phyloP scores from a whole-genome alignment of 2,113 vertebrate genomes.

The Cettia cetti region DNA sequence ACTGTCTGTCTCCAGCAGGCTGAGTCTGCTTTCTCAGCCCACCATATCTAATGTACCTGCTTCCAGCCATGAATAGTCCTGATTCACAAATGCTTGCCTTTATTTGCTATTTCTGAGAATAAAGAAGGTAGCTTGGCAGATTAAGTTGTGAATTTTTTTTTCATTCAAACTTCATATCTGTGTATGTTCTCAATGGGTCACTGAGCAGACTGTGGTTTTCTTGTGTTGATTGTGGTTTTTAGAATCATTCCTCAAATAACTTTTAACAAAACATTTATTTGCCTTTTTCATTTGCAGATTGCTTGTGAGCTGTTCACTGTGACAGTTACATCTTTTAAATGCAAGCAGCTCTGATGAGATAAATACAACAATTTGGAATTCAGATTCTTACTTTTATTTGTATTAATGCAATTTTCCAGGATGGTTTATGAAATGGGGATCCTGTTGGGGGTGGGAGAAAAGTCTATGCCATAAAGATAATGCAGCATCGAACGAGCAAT shows the following conservation, averaged over 20 bases:
- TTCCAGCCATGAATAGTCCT: constrained; percentile 15
- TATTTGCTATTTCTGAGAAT: constrained; percentile 19
- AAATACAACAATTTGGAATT: constrained; percentile 35
- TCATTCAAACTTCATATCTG: constrained; percentile 15
- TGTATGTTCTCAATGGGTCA: constrained; percentile 28
- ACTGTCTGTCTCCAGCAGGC: constrained; percentile 50
- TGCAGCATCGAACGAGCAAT: constrained; percentile 13
- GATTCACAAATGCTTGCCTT: constrained; percentile 22
- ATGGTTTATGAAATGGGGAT: background rate
- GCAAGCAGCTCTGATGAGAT: constrained; percentile 43
- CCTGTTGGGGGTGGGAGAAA: background rate
- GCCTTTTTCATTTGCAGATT: constrained; percentile 14
- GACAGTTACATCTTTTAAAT: constrained; percentile 22
- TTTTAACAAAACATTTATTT: constrained; percentile 49
- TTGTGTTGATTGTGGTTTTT: constrained; percentile 25
- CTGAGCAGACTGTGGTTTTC: constrained; percentile 33
- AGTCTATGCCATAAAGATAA: constrained; percentile 17
- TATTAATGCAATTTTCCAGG: background rate
- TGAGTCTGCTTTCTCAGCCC: constrained; percentile 40
- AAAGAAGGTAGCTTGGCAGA: constrained; percentile 13
- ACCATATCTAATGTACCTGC: constrained; percentile 50
- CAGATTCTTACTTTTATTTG: background rate
- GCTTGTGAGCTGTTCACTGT: constrained; percentile 5
- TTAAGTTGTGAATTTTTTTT: constrained; percentile 7
- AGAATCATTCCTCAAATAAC: constrained; percentile 26